Evolutionary conservation across 2,888 invertebrate species (phyloP), one percentile per base, ranked within the genome.

Genomic region (Hydrotaea cyrtoneurina): DNA sequence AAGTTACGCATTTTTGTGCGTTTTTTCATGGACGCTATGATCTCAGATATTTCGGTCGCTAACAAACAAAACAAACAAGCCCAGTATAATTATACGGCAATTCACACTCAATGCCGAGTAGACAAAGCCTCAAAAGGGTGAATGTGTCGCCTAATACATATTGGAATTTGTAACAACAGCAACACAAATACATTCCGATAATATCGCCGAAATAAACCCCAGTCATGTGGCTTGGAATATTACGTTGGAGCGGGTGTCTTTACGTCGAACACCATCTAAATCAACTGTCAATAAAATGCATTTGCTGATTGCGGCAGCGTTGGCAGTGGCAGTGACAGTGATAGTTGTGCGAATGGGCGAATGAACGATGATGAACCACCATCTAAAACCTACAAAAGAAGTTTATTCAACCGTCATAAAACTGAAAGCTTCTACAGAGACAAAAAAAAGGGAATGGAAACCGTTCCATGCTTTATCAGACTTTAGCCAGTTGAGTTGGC

Each of bases 331-430:
- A 21, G 11, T 53, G 53, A 17, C 19, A 31, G 19, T 13, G 19
- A 55, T 55, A 19, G 19, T 55, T 55, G 39, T 39, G 39, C 13
- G 39, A 36, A 36, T 36, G 19, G 17, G 53, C 53, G 17, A 15
- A 23, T 21, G 19, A 53, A 72, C 26, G 36, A 53, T 72, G 53
- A 53, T 17, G 69, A 31, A 15, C 39, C 36, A 11, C 57, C 21
- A 31, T 3, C 15, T 5, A 26, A 36, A 19, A 43, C 62, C 53
- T 46, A 46, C 31, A 23, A 72, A 75, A 80, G 75, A 78, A 79
- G 66, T 86, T 86, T 88, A 86, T 86, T 86, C 85, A 86, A 86
- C 80, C 86, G 78, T 62, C 84, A 71, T 78, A 80, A 80, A 78
- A 78, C 77, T 57, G 26, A 80, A 62, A 55, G 75, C 66, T 57